Conservation (phyloP, 2,797 vertebrate genomes). For the Staurois parvus region DNA sequence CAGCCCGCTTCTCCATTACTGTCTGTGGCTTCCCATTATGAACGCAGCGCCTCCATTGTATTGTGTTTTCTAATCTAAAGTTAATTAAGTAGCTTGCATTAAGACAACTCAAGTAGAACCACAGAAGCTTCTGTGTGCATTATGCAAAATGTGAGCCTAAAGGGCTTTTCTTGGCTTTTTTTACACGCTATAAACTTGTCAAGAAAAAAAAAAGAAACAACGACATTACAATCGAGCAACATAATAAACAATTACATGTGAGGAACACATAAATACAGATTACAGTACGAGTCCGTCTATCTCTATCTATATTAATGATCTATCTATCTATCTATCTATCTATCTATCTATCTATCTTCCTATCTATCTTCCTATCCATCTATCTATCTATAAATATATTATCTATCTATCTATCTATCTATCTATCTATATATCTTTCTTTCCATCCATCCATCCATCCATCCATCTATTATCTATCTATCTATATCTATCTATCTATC, state of each 20-base stretch:
- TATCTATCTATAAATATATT: too few species aligned
- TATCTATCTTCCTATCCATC: too few species aligned
- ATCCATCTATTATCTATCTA: background rate
- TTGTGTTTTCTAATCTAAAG: slow-evolving; percentile 55
- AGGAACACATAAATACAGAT: background rate
- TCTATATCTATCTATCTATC: too few species aligned
- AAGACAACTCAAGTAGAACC: slow-evolving; percentile 51
- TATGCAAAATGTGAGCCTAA: background rate
- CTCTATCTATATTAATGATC: background rate
- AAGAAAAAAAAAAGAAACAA: background rate
- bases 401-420: background rate
- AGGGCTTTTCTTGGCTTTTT: background rate
- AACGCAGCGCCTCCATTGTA: background rate
- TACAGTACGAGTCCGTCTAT: background rate
- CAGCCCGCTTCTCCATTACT: background rate
- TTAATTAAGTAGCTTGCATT: slow-evolving; percentile 56
- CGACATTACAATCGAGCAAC: background rate
- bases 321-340: slow-evolving; percentile 12
- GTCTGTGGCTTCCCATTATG: background rate
- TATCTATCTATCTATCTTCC: background rate
- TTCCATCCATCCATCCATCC: slow-evolving; percentile 16
- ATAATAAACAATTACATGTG: background rate
- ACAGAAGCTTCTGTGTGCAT: slow-evolving; percentile 28
- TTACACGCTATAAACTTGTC: background rate
- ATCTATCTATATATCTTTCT: slow-evolving; percentile 30